Conservation (phyloP, 2,888 invertebrate species). For the Gisinianus flammeolus region DNA sequence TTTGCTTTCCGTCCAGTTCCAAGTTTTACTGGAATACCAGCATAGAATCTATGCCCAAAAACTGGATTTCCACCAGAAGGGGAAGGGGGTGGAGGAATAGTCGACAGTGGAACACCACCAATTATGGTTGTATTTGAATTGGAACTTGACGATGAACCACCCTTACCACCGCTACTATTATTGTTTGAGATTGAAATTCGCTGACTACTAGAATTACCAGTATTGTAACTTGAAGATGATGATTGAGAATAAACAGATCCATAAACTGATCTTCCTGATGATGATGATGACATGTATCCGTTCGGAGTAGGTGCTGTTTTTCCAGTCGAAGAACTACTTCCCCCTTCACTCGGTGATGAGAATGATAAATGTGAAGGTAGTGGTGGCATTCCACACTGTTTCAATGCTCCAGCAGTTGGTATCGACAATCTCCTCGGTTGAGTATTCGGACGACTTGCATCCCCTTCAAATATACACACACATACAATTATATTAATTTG, state of each 20-base stretch:
- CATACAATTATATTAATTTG: not conserved
- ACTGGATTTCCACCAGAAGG: slow-evolving; percentile 21
- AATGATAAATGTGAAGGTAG: slow-evolving; percentile 40
- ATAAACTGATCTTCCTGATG: not conserved
- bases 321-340: not conserved
- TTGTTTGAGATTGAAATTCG: not conserved
- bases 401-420: slow-evolving; percentile 56
- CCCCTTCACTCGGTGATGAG: not conserved
- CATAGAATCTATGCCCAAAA: slow-evolving; percentile 30
- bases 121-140: slow-evolving; percentile 35
- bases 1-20: not conserved
- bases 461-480: not conserved
- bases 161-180: not conserved
- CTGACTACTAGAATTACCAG: not conserved
- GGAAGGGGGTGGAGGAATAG: slow-evolving; percentile 29
- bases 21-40: not conserved
- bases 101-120: slow-evolving; percentile 31
- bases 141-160: not conserved
- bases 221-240: not conserved
- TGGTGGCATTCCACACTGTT: slow-evolving; percentile 57
- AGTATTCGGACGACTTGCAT: not conserved
- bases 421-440: slow-evolving; percentile 46
- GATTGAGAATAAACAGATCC: not conserved
- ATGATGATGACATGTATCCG: not conserved
- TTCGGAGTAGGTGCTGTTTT: not conserved